These are phyloP conservation scores for Vultur gryphus DNA, from an alignment of 2,797 vertebrate species.

Conservation along the genomic window DNA sequence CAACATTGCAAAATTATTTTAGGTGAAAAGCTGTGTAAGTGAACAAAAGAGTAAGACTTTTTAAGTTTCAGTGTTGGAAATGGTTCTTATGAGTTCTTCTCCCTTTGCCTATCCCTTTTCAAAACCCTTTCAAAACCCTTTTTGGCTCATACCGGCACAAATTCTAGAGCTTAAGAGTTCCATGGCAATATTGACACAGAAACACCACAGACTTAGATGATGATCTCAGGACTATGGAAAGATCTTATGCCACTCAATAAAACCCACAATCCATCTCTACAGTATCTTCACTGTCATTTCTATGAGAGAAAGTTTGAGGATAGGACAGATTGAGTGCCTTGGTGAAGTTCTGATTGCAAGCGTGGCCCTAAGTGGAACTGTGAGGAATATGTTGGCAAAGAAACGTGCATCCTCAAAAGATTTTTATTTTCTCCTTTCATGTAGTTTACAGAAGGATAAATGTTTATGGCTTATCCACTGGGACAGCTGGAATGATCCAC, in stretches of 20 bases:
- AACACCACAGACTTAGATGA: neutral
- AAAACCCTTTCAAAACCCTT: neutral
- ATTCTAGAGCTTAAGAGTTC: neutral
- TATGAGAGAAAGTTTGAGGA: neutral
- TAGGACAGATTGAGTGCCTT: neutral
- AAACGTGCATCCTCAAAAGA: neutral
- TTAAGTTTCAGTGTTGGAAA: neutral
- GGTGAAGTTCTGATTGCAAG: neutral
- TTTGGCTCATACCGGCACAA: neutral
- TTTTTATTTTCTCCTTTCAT: neutral
- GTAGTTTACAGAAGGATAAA: neutral
- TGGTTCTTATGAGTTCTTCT: neutral
- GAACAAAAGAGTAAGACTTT: neutral
- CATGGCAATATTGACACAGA: neutral
- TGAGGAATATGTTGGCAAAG: neutral
- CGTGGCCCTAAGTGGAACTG: neutral
- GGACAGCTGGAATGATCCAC: neutral
- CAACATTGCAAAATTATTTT: neutral
- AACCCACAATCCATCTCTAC: neutral
- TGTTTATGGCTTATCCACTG: neutral
- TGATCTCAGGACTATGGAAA: neutral
- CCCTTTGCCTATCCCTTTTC: neutral
- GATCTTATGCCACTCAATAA: neutral
- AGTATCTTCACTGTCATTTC: neutral
- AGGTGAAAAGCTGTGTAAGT: neutral